Evolutionary conservation across 2,888 invertebrate genomes (phyloP).

Genomic region (Phaedon cochleariae): DNA sequence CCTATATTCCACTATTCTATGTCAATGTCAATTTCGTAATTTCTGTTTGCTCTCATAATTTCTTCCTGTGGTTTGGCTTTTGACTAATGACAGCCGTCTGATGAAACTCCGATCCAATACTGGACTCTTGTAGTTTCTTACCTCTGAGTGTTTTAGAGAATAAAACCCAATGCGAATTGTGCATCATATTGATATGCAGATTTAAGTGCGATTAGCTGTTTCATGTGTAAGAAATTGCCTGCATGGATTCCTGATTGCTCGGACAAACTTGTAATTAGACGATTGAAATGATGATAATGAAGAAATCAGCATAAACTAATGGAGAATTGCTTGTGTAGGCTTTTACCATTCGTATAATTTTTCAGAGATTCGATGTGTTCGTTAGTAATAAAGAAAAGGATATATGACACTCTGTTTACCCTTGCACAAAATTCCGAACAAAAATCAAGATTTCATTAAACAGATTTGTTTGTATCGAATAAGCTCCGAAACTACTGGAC

Average conservation of each 20-base stretch:
- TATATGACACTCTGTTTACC: too few relatives aligned
- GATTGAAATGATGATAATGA: neutral
- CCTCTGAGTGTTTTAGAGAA: constrained; percentile 1
- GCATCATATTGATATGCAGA: neutral
- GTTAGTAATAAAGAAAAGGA: too few relatives aligned
- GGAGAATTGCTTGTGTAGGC: neutral
- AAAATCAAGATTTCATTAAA: too few relatives aligned
- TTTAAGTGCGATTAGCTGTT: neutral
- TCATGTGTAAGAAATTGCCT: neutral
- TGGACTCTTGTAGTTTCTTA: neutral
- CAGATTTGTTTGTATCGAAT: too few relatives aligned
- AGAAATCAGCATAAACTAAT: neutral
- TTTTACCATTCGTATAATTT: neutral
- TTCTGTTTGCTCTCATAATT: too few relatives aligned
- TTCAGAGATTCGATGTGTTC: too few relatives aligned
- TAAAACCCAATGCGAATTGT: neutral
- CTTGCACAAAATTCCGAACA: too few relatives aligned
- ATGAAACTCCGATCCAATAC: neutral
- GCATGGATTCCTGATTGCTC: neutral
- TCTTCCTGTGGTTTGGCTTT: too few relatives aligned
- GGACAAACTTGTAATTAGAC: neutral
- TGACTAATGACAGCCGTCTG: too few relatives aligned
- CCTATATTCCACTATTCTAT: too few relatives aligned
- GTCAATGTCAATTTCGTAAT: too few relatives aligned
- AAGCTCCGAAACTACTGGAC: too few relatives aligned